phyloP scores from a whole-genome alignment of 2,888 invertebrate genomes.

The Caenorhabditis doughertyi region DNA sequence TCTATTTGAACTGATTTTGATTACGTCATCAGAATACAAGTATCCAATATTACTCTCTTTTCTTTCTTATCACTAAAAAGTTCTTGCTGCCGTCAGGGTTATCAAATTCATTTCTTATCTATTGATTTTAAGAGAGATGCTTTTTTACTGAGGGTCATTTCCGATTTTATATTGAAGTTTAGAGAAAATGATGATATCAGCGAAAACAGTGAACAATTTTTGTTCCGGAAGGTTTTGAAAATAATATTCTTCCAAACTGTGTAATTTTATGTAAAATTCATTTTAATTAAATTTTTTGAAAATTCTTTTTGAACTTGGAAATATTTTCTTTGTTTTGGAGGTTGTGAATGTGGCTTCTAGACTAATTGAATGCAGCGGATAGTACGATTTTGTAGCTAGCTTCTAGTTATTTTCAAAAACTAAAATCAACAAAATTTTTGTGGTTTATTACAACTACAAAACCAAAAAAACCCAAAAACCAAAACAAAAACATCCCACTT shows the following conservation, averaged over 20 bases:
- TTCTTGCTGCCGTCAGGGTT: conserved; percentile 18
- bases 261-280: no score
- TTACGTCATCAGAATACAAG: neutral
- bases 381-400: no score
- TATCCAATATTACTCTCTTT: neutral
- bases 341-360: no score
- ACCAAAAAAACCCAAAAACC: conserved; percentile 9
- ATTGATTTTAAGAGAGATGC: conserved; percentile 10
- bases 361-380: no score
- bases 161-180: conserved; percentile 1
- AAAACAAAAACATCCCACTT: conserved; percentile 24
- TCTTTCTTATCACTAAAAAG: conserved; percentile 9
- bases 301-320: no score
- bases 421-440: neutral
- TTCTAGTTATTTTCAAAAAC: no score
- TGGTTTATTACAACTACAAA: neutral
- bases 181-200: no score
- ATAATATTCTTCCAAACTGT: no score
- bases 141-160: neutral
- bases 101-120: conserved; percentile 10
- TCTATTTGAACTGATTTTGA: conserved; percentile 4
- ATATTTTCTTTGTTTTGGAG: no score
- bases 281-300: no score
- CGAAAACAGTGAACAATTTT: neutral
- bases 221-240: no score